Evolutionary conservation across 2,113 vertebrate species (phyloP).

Genomic region (Ceyx melanurus): DNA sequence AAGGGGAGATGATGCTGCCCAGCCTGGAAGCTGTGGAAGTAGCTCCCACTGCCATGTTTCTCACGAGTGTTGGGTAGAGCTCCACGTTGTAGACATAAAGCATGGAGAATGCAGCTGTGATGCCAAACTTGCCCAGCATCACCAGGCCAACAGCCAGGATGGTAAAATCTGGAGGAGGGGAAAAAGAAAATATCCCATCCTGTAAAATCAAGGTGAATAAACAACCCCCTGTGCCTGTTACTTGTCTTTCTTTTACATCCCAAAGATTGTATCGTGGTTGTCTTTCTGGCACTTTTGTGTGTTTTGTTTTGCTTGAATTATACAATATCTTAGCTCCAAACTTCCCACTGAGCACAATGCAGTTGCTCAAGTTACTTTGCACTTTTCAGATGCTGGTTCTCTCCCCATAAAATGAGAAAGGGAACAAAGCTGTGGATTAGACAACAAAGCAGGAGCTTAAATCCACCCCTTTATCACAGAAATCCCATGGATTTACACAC

Average conservation of each 20-base stretch:
- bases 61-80: constrained; percentile 86
- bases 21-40: constrained; percentile 86
- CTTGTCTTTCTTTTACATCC: background rate
- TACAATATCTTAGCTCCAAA: background rate
- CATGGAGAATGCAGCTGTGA: constrained; percentile 86
- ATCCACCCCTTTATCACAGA: background rate
- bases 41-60: constrained; percentile 87
- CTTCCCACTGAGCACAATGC: background rate
- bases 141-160: constrained; percentile 78
- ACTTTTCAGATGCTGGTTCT: background rate
- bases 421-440: background rate
- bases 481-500: background rate
- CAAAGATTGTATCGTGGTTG: background rate
- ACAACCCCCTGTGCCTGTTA: background rate
- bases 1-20: constrained; percentile 86
- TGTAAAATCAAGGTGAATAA: background rate
- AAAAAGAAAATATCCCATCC: background rate
- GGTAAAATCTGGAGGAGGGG: constrained; percentile 67
- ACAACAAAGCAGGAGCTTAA: background rate
- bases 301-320: background rate
- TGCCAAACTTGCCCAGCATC: constrained; percentile 89
- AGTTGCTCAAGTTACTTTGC: background rate
- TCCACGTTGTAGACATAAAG: constrained; percentile 86
- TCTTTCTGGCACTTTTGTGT: background rate
- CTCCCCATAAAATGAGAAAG: background rate